A percentile compares a stretch with the other conserved stretches of the same genome.
Conservation (phyloP, 1,140 invertebrate genomes). For the Bombus superbus region DNA sequence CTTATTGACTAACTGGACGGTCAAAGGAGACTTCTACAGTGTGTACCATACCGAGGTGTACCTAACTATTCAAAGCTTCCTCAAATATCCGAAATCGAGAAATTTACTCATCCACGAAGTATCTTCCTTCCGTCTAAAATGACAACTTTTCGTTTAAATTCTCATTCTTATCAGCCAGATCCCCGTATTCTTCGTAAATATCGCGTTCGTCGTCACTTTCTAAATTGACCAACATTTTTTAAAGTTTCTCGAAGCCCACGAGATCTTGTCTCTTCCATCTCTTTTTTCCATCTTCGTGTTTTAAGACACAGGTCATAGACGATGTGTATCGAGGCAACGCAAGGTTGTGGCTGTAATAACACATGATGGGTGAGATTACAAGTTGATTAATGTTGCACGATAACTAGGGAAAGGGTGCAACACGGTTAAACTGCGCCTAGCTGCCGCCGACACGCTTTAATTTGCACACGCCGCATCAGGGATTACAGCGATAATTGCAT, state of each 20-base stretch:
- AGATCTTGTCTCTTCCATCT: neutral
- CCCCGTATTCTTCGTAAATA: too few relatives aligned
- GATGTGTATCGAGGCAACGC: neutral
- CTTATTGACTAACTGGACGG: conserved; percentile 24
- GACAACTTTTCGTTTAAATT: too few relatives aligned
- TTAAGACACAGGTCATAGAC: neutral
- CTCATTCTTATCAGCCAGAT: too few relatives aligned
- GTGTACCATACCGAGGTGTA: neutral
- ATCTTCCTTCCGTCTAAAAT: too few relatives aligned
- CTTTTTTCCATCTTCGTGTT: too few relatives aligned
- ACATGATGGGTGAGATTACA: conserved; percentile 33
- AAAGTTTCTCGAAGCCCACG: too few relatives aligned
- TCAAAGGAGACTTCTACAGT: conserved; percentile 8
- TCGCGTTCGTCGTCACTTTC: too few relatives aligned
- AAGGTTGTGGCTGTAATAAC: neutral
- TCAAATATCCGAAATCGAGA: neutral
- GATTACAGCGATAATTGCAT: conserved; percentile 52
- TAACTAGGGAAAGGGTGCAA: conserved; percentile 8
- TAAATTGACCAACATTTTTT: too few relatives aligned
- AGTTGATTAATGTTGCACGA: conserved; percentile 23
- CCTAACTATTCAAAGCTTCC: neutral
- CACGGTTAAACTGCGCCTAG: conserved; percentile 35
- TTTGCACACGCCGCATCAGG: conserved; percentile 44
- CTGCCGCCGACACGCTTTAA: conserved; percentile 40
- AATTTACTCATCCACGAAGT: neutral